Base-by-base conservation (phyloP, 2,888 invertebrate species). In the Epinotia bilunana region DNA sequence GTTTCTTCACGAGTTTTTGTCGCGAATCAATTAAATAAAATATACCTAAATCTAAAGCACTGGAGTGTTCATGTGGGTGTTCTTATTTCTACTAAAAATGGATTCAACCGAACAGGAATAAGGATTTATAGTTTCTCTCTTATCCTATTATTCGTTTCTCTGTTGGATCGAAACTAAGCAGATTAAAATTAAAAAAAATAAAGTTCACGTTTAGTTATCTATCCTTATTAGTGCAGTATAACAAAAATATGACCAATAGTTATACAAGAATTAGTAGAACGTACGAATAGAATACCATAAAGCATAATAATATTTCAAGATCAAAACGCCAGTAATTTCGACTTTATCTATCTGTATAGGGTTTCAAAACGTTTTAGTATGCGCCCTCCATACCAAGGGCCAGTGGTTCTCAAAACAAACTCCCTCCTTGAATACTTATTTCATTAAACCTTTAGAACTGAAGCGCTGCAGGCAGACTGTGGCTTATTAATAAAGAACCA, bases 331-430 rank as follows among this genome's bases (percentile, higher is more conserved):
- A 76, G 75, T 62, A 49, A 62, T 72, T 73, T 76, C 46, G 68
- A 53, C 60, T 74, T 71, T 72, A 71, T 74, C 72, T 76, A 75
- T 72, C 68, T 80, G 88, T 87, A 87, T 88, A 86, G 84, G 83
- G 85, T 90, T 89, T 89, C 87, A 88, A 87, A 83, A 88, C 88
- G 85, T 85, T 88, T 83, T 86, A 89, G 84, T 85, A 89, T 89
- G 87, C 85, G 83, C 80, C 86, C 83, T 82, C 79, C 83, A 83
- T 83, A 78, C 78, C 78, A 77, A 77, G 60, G 28, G 20, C 5
- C 80, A 82, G 78, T 12, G 85, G 53, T 77, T 81, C 80, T 84
- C 87, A 91, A 91, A 58, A 18, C 1, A 2, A 23, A 80, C 77
- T 83, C 80, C 60, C 43, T 46, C 28, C 16, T 43, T 13, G 20